Conservation (phyloP, 2,113 vertebrate species). For the Sialia sialis region DNA sequence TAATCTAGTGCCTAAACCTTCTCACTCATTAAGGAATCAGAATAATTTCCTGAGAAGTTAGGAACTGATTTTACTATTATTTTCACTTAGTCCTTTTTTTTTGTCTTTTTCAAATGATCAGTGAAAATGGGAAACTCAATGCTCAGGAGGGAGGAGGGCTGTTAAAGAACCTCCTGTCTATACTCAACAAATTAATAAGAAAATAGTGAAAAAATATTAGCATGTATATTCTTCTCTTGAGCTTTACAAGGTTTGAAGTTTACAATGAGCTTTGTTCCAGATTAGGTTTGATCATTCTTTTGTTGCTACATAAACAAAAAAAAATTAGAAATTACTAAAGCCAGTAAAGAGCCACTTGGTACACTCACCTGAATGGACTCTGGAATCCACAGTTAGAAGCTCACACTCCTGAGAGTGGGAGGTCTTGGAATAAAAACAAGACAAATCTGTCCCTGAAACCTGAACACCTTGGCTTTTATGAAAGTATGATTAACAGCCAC, state of each 20-base stretch:
- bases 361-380: not conserved
- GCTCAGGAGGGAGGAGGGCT: not conserved
- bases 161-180: not conserved
- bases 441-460: not conserved
- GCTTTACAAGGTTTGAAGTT: not conserved
- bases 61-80: not conserved
- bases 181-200: not conserved
- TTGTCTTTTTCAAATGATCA: not conserved
- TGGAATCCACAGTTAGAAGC: not conserved
- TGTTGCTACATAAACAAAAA: not conserved
- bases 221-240: not conserved
- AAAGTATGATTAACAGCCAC: not conserved
- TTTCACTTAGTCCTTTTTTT: not conserved
- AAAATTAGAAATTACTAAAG: not conserved
- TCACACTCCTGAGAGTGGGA: not conserved
- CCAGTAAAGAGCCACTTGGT: not conserved
- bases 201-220: not conserved
- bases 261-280: not conserved
- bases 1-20: not conserved
- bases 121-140: not conserved
- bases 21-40: not conserved
- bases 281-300: not conserved
- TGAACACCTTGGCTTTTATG: not conserved
- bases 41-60: not conserved
- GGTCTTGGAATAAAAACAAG: not conserved